phyloP scores from a whole-genome alignment of 2,113 vertebrate genomes.

The Camelus dromedarius region DNA sequence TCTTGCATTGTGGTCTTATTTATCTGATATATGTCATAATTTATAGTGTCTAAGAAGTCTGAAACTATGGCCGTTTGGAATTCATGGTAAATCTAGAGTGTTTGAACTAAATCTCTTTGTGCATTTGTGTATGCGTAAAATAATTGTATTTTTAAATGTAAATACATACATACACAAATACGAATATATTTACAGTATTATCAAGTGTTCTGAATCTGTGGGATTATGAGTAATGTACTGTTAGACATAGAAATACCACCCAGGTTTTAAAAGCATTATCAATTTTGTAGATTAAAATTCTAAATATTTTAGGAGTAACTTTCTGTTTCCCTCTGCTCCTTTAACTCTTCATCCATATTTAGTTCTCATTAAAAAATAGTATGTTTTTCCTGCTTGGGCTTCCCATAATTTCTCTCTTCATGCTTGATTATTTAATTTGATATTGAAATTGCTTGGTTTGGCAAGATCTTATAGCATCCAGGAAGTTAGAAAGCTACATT shows the following conservation, averaged over 20 bases:
- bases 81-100: not conserved
- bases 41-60: not conserved
- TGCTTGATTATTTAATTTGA: constrained; percentile 49
- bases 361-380: not conserved
- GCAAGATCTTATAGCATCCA: not conserved
- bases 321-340: constrained; percentile 35
- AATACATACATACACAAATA: not conserved
- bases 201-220: not conserved
- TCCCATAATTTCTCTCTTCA: not conserved
- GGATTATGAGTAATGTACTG: not conserved
- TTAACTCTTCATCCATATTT: constrained; percentile 10
- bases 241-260: not conserved
- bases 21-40: constrained; percentile 36
- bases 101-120: not conserved
- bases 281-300: constrained; percentile 12
- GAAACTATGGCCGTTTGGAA: not conserved
- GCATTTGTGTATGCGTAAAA: not conserved
- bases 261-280: constrained; percentile 30
- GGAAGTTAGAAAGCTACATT: constrained; percentile 17
- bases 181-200: not conserved
- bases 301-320: not conserved
- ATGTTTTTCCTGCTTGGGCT: not conserved
- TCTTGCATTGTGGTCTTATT: constrained; percentile 26
- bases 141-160: not conserved
- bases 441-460: constrained; percentile 47